Conservation (phyloP, 2,888 invertebrate species). For the Drosophila emarginata region DNA sequence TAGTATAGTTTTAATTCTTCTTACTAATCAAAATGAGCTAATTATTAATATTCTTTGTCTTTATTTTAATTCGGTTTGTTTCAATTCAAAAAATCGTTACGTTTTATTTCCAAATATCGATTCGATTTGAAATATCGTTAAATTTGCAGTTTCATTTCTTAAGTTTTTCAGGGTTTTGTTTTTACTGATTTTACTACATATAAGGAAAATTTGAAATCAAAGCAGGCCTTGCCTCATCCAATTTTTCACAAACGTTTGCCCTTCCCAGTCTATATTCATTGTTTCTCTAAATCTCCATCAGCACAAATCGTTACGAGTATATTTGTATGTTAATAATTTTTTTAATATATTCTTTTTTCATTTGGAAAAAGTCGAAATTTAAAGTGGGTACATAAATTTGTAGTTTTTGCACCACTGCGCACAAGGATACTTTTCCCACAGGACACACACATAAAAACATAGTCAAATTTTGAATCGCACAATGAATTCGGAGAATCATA, state of each 20-base stretch:
- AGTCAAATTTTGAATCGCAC: neutral
- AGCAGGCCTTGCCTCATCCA: neutral
- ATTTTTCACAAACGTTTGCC: neutral
- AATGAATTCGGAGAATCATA: constrained; percentile 19
- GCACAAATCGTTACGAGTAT: neutral
- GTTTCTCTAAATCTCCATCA: neutral
- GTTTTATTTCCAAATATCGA: no score
- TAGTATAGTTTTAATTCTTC: no score
- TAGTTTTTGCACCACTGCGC: constrained; percentile 4
- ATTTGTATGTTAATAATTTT: neutral
- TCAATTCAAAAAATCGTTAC: no score
- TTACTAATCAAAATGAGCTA: no score
- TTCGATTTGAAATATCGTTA: no score
- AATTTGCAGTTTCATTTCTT: no score
- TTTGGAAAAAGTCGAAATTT: neutral
- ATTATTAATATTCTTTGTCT: no score
- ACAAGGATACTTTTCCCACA: neutral
- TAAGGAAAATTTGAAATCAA: neutral
- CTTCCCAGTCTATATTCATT: neutral
- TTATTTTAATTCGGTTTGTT: no score
- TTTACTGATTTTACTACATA: no score
- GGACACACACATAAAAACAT: constrained; percentile 34
- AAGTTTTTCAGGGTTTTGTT: no score
- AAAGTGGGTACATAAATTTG: neutral
- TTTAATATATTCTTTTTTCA: neutral